Evolutionary conservation across 2,888 invertebrate genomes (phyloP).

Genomic region (Drosophila planitibia): DNA sequence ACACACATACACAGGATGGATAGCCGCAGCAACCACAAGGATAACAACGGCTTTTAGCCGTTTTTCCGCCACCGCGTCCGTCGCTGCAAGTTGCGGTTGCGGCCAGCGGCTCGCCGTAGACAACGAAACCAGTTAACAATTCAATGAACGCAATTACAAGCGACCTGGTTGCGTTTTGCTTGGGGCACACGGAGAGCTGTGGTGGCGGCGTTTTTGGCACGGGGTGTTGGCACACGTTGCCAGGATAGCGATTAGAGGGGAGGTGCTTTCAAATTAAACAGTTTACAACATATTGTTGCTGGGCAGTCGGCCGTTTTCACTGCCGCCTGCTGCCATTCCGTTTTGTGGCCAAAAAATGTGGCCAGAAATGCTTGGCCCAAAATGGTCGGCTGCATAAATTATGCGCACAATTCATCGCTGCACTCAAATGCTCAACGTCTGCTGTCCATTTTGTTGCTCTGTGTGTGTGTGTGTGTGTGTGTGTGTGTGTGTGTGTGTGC

Average conservation of each 20-base stretch:
- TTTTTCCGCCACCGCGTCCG: slow-evolving; percentile 30
- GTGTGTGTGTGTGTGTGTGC: slow-evolving; percentile 20
- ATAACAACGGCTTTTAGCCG: slow-evolving; percentile 79
- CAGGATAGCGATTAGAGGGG: slow-evolving; percentile 76
- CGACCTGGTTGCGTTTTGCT: slow-evolving; percentile 35
- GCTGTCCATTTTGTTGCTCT: slow-evolving; percentile 30
- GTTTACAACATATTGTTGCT: slow-evolving; percentile 79
- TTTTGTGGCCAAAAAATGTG: slow-evolving; percentile 53
- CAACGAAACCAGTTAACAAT: slow-evolving; percentile 76
- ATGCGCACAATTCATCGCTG: slow-evolving; percentile 74
- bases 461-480: slow-evolving; percentile 14
- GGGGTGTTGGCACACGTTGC: slow-evolving; percentile 53
- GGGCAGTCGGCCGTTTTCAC: slow-evolving; percentile 48
- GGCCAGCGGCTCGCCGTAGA: slow-evolving; percentile 53
- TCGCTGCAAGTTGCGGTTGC: slow-evolving; percentile 70
- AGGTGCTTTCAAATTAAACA: slow-evolving; percentile 67
- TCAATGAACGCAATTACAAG: slow-evolving; percentile 80
- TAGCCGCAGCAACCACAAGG: slow-evolving; percentile 53
- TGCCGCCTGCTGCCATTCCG: slow-evolving; percentile 1
- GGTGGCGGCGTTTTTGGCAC: slow-evolving; percentile 5
- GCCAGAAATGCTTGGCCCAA: slow-evolving; percentile 69
- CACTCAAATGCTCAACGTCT: slow-evolving; percentile 58
- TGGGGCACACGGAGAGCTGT: background rate
- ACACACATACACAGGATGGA: slow-evolving; percentile 9
- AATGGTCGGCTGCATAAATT: slow-evolving; percentile 74